These are phyloP conservation scores for Empidonax alnorum DNA, from an alignment of 2,113 vertebrate genomes.

Conservation along the genomic window DNA sequence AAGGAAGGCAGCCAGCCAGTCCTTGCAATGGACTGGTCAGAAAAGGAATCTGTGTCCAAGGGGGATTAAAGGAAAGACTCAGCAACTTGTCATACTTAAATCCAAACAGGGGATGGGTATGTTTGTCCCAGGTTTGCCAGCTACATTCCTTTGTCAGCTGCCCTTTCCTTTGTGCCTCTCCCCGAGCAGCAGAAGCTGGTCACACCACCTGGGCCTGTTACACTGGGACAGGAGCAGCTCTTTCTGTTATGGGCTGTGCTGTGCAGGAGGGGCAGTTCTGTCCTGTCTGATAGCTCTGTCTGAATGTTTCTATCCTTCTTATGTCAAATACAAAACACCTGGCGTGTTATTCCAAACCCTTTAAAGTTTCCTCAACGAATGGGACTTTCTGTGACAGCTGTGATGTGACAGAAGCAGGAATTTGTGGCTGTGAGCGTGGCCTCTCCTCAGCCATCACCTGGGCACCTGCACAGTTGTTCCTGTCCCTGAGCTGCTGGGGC, in stretches of 20 bases:
- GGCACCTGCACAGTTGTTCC: rapidly evolving
- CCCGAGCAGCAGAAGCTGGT: not conserved
- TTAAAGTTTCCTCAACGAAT: not conserved
- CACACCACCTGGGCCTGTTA: rapidly evolving
- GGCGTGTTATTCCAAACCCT: not conserved
- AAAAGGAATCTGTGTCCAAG: not conserved
- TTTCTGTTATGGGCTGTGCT: not conserved
- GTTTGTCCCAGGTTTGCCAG: not conserved
- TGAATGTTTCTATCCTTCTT: not conserved
- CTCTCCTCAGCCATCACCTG: not conserved
- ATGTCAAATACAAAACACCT: not conserved
- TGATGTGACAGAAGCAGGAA: not conserved
- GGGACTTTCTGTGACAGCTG: not conserved
- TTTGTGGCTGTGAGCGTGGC: not conserved
- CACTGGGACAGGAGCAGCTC: not conserved
- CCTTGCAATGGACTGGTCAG: rapidly evolving
- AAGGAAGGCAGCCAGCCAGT: not conserved
- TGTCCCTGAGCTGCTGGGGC: not conserved
- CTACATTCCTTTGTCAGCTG: not conserved
- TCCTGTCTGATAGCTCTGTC: not conserved
- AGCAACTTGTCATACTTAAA: not conserved
- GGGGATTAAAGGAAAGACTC: not conserved
- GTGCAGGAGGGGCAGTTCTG: not conserved
- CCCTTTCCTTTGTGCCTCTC: not conserved
- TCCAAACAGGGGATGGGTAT: not conserved